A percentile compares a stretch with the other conserved stretches of the same genome.
Evolutionary conservation across 2,797 vertebrate genomes (phyloP).

Genomic region (Schizopygopsis malacanthus): DNA sequence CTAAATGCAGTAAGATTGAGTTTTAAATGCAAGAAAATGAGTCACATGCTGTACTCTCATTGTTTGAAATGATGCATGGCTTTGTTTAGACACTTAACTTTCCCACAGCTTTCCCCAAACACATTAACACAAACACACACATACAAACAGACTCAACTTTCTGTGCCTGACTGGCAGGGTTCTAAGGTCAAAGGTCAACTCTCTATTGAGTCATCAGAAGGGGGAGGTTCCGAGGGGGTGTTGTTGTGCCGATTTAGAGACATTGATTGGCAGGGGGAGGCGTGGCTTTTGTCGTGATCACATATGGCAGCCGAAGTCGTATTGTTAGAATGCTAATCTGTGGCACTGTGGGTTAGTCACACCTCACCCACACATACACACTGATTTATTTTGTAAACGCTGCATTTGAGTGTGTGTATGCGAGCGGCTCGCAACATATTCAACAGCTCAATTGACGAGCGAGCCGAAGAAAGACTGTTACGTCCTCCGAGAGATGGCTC

Average conservation of each 20-base stretch:
- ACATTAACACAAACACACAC: slow-evolving; percentile 37
- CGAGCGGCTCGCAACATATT: slow-evolving; percentile 29
- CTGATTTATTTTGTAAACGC: slow-evolving; percentile 26
- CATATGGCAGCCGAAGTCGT: slow-evolving; percentile 64
- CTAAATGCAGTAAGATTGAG: slow-evolving; percentile 46
- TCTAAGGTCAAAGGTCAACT: slow-evolving; percentile 69
- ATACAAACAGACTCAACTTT: slow-evolving; percentile 22
- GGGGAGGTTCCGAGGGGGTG: slow-evolving; percentile 67
- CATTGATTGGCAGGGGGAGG: slow-evolving; percentile 67
- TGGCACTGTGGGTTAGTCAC: slow-evolving; percentile 62
- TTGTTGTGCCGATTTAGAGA: slow-evolving; percentile 65
- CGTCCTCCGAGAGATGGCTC: slow-evolving; percentile 47
- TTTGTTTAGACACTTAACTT: slow-evolving; percentile 58
- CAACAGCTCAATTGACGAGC: slow-evolving; percentile 56
- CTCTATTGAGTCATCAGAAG: slow-evolving; percentile 80
- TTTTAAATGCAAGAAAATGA: slow-evolving; percentile 53
- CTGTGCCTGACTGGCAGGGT: slow-evolving; percentile 60
- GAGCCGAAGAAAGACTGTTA: slow-evolving; percentile 20
- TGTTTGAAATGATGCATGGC: slow-evolving; percentile 49
- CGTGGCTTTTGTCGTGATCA: slow-evolving; percentile 64
- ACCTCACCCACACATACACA: slow-evolving; percentile 57
- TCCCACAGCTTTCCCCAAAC: slow-evolving; percentile 55
- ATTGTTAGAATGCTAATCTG: slow-evolving; percentile 75
- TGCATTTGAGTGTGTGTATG: slow-evolving; percentile 27
- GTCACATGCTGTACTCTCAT: slow-evolving; percentile 37